phyloP scores from a whole-genome alignment of 2,888 invertebrate species.

The Ophonus ardosiacus region DNA sequence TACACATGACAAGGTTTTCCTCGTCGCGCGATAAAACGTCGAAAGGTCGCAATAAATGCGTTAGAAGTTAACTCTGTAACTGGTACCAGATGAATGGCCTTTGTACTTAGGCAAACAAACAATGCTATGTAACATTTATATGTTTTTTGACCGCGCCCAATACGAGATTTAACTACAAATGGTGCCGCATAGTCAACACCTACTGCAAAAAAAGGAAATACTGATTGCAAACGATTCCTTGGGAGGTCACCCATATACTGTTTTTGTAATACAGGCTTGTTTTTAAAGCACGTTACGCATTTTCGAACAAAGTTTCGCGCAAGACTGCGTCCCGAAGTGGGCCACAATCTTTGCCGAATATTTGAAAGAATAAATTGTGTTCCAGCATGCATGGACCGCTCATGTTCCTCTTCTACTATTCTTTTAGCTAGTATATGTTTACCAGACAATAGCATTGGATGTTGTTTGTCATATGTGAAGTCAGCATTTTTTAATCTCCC shows the following conservation, averaged over 20 bases:
- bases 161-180: conserved; percentile 62
- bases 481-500: neutral
- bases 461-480: conserved; percentile 19
- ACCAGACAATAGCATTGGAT: neutral
- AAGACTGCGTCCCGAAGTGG: neutral
- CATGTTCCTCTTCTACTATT: neutral
- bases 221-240: conserved; percentile 8
- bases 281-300: conserved; percentile 23
- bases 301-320: neutral
- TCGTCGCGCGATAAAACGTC: conserved; percentile 61
- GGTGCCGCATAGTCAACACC: conserved; percentile 65
- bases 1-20: conserved; percentile 62
- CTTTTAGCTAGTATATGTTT: neutral
- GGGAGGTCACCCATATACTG: conserved; percentile 6
- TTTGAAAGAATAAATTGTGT: neutral
- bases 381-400: neutral
- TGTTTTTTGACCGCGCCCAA: conserved; percentile 59
- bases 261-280: neutral
- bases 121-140: conserved; percentile 58
- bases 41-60: conserved; percentile 59
- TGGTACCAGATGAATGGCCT: conserved; percentile 65
- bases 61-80: conserved; percentile 61
- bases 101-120: conserved; percentile 64
- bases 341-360: conserved; percentile 25
- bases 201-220: conserved; percentile 55